Evolutionary conservation across 2,113 vertebrate genomes (phyloP), one percentile per base, ranked within the genome.

Genomic region (Merops nubicus): DNA sequence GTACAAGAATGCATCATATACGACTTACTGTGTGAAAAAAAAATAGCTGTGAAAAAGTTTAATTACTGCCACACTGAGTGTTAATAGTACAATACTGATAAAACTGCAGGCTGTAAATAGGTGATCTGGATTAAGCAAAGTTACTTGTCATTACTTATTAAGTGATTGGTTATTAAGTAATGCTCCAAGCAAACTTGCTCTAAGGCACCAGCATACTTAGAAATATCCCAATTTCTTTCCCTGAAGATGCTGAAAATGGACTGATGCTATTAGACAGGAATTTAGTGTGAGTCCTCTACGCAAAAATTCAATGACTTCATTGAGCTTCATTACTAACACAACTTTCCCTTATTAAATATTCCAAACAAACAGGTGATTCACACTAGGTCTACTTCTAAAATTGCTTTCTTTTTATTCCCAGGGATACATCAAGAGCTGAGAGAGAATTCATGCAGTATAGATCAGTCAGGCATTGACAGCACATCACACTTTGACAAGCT

Each of bases 381-480:
- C 95, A 63, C 94, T 64, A 91, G 94, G 96, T 77, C 95, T 96
- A 67, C 97, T 98, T 97, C 96, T 97, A 91, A 97, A 98, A 98
- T 97, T 95, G 95, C 98, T 96, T 98, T 98, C 96, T 98, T 97
- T 98, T 97, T 97, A 97, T 98, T 98, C 97, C 96, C 97, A 97
- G 97, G 96, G 97, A 97, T 97, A 89, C 97, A 97, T 98, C 97
- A 97, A 97, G 97, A 94, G 91, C 95, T 33, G 88, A 90, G 70
- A 91, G 95, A 95, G 96, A 96, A 97, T 98, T 98, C 98, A 98
- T 98, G 98, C 98, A 98, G 97, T 98, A 98, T 98, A 98, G 98
- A 98, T 98, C 98, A 98, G 98, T 98, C 91, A 91, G 96, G 90
- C 97, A 98, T 97, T 98, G 98, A 98, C 97, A 98, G 97, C 89